A percentile compares a stretch with the other conserved stretches of the same genome.
phyloP scores from a whole-genome alignment of 1,140 invertebrate genomes.

The Brachionus plicatilis region DNA sequence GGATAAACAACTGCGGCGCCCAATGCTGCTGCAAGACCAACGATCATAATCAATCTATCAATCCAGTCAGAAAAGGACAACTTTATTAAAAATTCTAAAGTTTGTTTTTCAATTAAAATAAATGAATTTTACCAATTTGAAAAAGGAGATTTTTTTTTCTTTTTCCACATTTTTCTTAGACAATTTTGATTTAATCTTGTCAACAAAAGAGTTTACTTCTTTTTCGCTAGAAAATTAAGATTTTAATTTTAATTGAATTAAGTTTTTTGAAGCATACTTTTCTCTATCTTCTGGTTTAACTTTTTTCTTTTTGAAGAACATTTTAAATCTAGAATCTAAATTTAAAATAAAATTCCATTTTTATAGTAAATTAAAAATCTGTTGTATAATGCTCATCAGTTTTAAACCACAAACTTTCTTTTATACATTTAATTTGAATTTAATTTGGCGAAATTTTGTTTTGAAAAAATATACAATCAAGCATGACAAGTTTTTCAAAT shows the following conservation, averaged over 20 bases:
- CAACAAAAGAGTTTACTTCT: background rate
- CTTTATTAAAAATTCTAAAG: background rate
- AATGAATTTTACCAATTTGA: background rate
- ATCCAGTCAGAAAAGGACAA: background rate
- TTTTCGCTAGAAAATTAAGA: background rate
- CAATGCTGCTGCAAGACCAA: background rate
- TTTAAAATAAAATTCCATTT: background rate
- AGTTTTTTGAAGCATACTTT: background rate
- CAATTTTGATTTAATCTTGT: background rate
- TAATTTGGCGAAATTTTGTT: background rate
- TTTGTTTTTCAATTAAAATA: background rate
- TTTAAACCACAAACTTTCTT: background rate
- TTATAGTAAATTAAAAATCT: background rate
- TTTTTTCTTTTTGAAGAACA: background rate
- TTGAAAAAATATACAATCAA: background rate
- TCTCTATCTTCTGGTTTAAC: background rate
- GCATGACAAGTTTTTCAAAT: background rate
- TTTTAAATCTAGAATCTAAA: background rate
- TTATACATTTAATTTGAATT: background rate
- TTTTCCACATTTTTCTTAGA: background rate
- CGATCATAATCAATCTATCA: slow-evolving; percentile 5
- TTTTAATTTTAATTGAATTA: background rate
- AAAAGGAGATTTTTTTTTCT: background rate
- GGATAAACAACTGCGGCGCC: slow-evolving; percentile 16
- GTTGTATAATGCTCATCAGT: background rate